A percentile compares a stretch with the other conserved stretches of the same genome.
These are phyloP conservation scores for Atta colombica DNA, from an alignment of 1,140 invertebrate species.

Conservation along the genomic window DNA sequence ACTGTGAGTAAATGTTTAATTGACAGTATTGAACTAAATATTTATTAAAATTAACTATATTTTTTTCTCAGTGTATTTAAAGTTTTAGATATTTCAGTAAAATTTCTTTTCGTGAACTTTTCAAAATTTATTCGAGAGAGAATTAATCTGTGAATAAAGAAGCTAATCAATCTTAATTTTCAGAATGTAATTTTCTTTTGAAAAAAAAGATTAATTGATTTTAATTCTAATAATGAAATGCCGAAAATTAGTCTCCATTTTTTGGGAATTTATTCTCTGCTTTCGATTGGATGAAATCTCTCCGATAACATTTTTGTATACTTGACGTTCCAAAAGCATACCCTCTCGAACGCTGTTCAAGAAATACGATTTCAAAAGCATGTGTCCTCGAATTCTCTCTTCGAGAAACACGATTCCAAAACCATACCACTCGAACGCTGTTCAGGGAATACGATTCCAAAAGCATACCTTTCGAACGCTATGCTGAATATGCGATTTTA, in stretches of 20 bases:
- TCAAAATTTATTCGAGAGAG: neutral
- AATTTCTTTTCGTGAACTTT: too few relatives aligned
- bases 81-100: too few relatives aligned
- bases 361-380: neutral
- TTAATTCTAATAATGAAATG: neutral
- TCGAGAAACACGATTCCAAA: too few relatives aligned
- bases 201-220: neutral
- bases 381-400: too few relatives aligned
- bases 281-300: neutral
- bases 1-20: too few relatives aligned
- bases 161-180: neutral
- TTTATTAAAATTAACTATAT: too few relatives aligned
- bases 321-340: neutral
- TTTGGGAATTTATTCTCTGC: neutral
- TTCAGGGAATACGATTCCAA: constrained; percentile 7
- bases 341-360: neutral
- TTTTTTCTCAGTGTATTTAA: too few relatives aligned
- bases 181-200: neutral
- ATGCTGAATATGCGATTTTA: constrained; percentile 19
- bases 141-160: neutral
- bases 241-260: neutral
- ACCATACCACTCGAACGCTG: neutral
- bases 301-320: neutral
- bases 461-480: neutral
- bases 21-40: too few relatives aligned